phyloP scores from a whole-genome alignment of 2,113 vertebrate genomes.

The Halichoeres trimaculatus region DNA sequence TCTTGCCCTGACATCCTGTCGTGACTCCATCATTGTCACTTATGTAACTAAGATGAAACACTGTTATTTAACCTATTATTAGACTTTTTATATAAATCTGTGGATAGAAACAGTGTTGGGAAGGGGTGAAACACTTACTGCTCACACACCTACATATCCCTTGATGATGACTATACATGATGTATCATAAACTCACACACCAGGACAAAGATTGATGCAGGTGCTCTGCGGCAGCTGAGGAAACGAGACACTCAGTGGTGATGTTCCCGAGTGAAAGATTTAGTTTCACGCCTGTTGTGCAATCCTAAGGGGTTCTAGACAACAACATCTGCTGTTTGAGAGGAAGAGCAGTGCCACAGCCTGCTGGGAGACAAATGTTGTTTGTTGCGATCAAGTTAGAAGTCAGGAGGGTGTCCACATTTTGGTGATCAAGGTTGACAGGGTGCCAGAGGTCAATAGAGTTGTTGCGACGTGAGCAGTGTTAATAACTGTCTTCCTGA shows the following conservation, averaged over 20 bases:
- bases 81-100: neutral
- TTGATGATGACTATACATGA: neutral
- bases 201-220: neutral
- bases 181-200: neutral
- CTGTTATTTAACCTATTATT: neutral
- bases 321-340: slow-evolving; percentile 63
- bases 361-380: slow-evolving; percentile 41
- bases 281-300: slow-evolving; percentile 53
- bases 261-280: slow-evolving; percentile 39
- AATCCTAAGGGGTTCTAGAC: slow-evolving; percentile 48
- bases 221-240: slow-evolving; percentile 19
- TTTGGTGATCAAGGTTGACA: slow-evolving; percentile 29
- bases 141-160: neutral
- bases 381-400: slow-evolving; percentile 46
- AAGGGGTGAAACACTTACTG: neutral
- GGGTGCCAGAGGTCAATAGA: slow-evolving; percentile 16
- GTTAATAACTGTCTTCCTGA: slow-evolving; percentile 13
- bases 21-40: slow-evolving; percentile 9
- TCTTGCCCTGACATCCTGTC: slow-evolving; percentile 2
- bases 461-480: neutral
- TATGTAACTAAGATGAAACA: neutral
- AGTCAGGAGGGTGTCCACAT: slow-evolving; percentile 23
- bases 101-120: neutral
- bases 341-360: slow-evolving; percentile 30
- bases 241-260: slow-evolving; percentile 7